Evolutionary conservation across 2,797 vertebrate genomes (phyloP), one percentile per base, ranked within the genome.

Genomic region (Petrocephalus schoutedeni): DNA sequence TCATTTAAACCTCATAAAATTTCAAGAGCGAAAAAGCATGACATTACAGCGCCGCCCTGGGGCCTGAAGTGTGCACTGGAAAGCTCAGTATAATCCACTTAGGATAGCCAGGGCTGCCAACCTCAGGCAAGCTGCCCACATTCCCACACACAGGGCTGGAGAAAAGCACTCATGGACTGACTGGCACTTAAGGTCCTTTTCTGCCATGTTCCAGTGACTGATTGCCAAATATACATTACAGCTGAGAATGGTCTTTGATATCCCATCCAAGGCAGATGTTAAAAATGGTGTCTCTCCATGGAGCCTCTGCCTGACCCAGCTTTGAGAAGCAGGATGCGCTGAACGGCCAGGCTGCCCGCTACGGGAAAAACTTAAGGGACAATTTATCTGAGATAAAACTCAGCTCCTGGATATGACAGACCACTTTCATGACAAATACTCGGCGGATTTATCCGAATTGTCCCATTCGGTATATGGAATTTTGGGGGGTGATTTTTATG

Each of bases 31-130:
- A 87, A 36, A 36, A 57, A 74, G 84, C 85, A 77, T 53, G 54
- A 87, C 85, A 49, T 80, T 58, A 58, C 89, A 80, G 12, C 0
- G 77, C 90, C 71, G 89, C 88, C 89, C 87, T 53, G 90, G 90
- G 92, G 92, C 91, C 89, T 45, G 57, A 49, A 92, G 90, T 89
- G 90, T 92, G 93, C 90, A 92, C 90, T 91, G 91, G 91, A 92
- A 88, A 86, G 89, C 90, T 90, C 90, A 92, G 89, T 94, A 90
- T 93, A 93, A 94, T 94, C 89, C 85, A 91, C 93, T 94, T 92
- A 92, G 90, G 87, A 71, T 84, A 87, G 90, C 91, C 90, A 89
- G 88, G 86, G 90, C 56, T 49, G 71, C 36, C 6, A 58, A 80
- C 59, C 51, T 82, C 61, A 90, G 88, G 80, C 93, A 51, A 93